Base-by-base conservation (phyloP, 2,797 vertebrate genomes). In the Scolopax rusticola region DNA sequence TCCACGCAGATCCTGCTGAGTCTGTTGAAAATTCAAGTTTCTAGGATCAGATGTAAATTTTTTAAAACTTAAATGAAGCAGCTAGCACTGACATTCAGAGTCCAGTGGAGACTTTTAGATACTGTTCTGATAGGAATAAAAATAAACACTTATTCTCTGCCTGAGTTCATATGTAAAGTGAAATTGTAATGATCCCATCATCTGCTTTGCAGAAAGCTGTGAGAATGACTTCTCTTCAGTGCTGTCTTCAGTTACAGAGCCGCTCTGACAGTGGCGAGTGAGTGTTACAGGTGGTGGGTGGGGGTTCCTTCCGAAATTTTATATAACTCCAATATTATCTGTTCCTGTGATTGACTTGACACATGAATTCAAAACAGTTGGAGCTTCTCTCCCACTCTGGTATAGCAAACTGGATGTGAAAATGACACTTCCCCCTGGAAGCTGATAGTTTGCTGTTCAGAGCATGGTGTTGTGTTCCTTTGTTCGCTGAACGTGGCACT, bases 261-360 rank as follows among this genome's bases (percentile, higher is more conserved):
- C 93, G 92, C 89, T 97, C 95, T 95, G 96, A 95, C 94, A 93
- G 95, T 94, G 96, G 91, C 93, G 95, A 97, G 95, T 94, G 93
- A 97, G 93, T 96, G 95, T 96, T 97, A 95, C 93, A 94, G 96
- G 96, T 97, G 96, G 96, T 95, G 94, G 94, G 75, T 83, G 95
- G 81, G 94, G 95, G 95, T 97, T 97, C 95, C 95, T 97, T 95
- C 96, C 96, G 92, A 96, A 96, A 93, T 95, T 96, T 97, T 97
- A 94, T 88, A 85, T 83, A 89, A 86, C 77, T 89, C 84, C 68
- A 60, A 27, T 75, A 75, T 61, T 65, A 75, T 84, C 71, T 81
- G 71, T 83, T 94, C 94, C 86, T 71, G 85, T 87, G 91, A 85
- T 75, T 84, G 94, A 95, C 88, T 87, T 70, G 96, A 87, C 95